These are phyloP conservation scores for Lutraria rhynchaena DNA, from an alignment of 1,140 invertebrate genomes.

Conservation along the genomic window DNA sequence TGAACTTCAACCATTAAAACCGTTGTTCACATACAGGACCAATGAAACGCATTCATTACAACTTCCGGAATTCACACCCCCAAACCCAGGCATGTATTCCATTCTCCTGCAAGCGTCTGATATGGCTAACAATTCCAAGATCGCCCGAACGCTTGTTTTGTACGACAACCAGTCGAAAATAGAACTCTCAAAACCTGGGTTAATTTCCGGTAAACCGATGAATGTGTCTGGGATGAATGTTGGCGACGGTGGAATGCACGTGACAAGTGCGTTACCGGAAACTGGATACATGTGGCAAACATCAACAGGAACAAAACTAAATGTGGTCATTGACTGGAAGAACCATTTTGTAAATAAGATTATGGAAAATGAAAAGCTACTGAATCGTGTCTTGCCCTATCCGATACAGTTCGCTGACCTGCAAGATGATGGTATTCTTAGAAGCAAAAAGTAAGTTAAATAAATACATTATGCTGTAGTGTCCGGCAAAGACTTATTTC, in stretches of 20 bases:
- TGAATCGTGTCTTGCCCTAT: neutral
- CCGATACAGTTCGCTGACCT: conserved; percentile 11
- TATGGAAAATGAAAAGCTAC: neutral
- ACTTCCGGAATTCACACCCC: conserved; percentile 21
- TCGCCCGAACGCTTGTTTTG: conserved; percentile 52
- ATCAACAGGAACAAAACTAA: conserved; percentile 20
- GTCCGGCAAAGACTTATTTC: too few species aligned
- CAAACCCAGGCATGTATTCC: conserved; percentile 29
- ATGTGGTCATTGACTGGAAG: conserved; percentile 12
- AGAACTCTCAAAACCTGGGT: conserved; percentile 82
- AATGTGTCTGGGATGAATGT: neutral
- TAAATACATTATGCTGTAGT: too few species aligned
- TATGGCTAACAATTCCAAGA: conserved; percentile 60
- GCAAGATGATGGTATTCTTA: neutral
- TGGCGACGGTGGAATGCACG: conserved; percentile 35
- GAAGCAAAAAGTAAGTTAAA: conserved; percentile 41
- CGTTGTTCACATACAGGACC: conserved; percentile 20
- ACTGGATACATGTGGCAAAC: conserved; percentile 55
- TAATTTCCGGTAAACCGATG: too few species aligned
- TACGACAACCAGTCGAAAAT: conserved; percentile 84
- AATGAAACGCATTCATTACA: neutral
- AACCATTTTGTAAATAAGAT: conserved; percentile 37
- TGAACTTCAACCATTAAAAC: conserved; percentile 23
- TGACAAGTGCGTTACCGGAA: conserved; percentile 39
- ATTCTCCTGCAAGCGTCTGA: conserved; percentile 59